A percentile compares a stretch with the other conserved stretches of the same genome.
These are phyloP conservation scores for Caenorhabditis drosophilae DNA, from an alignment of 2,888 invertebrate species.

Conservation along the genomic window DNA sequence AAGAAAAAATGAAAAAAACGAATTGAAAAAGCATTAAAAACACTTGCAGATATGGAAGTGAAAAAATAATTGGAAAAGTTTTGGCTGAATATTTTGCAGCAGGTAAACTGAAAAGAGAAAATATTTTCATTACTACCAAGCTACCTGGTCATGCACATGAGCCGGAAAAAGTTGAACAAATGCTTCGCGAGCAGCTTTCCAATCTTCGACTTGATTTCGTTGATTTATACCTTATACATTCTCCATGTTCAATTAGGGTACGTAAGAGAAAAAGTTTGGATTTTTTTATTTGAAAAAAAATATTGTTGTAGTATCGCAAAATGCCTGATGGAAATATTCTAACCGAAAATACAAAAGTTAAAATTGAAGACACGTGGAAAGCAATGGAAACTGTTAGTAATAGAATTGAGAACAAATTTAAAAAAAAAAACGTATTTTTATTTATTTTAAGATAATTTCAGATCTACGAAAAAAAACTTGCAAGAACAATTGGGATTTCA, in stretches of 20 bases:
- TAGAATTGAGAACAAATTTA: too few species aligned
- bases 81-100: conserved; percentile 77
- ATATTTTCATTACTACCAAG: conserved; percentile 45
- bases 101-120: conserved; percentile 72
- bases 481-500: conserved; percentile 29
- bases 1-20: background rate
- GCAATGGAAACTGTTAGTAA: conserved; percentile 33
- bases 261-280: too few species aligned
- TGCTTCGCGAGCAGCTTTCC: conserved; percentile 20
- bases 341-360: background rate
- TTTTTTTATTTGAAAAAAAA: too few species aligned
- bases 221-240: conserved; percentile 36
- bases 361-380: conserved; percentile 19
- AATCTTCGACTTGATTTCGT: conserved; percentile 31
- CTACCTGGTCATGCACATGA: conserved; percentile 24
- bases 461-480: conserved; percentile 19
- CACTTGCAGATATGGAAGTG: conserved; percentile 78
- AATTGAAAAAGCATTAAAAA: background rate
- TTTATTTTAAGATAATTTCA: too few species aligned
- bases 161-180: conserved; percentile 11
- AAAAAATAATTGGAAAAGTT: conserved; percentile 76
- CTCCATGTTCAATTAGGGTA: conserved; percentile 15
- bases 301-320: background rate
- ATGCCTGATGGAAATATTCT: background rate
- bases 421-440: too few species aligned